Base-by-base conservation (phyloP, 2,113 vertebrate species). In the Corythornis madagascariensis region DNA sequence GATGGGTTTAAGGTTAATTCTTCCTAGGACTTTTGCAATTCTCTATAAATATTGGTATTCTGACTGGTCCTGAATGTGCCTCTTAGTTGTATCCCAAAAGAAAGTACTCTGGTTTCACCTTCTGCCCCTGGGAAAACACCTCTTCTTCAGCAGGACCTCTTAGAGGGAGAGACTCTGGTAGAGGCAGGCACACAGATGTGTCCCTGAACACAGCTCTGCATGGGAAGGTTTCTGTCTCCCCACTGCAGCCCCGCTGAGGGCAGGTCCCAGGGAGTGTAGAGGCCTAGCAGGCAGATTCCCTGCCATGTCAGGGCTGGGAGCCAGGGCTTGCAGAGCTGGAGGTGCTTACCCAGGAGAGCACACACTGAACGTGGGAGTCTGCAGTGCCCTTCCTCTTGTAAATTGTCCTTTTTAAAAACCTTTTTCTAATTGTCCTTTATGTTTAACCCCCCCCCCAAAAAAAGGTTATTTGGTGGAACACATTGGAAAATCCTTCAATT, bases 21-120 rank as follows among this genome's bases (percentile, higher is more conserved):
- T 92, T 83, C 33, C 33, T 84, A 55, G 42, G 21, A 79, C 72
- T 85, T 89, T 84, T 73, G 20, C 40, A 71, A 6, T 80, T 60
- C 45, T 92, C 61, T 71, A 15, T 57, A 66, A 70, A 56, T 66
- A n/a, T 17, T 3, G 1, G 55, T 88, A 73, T 53, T 88, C 43
- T 63, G n/a, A 28, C 50, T 47, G 26, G 29, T 84, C 21, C 40
- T 70, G 47, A 71, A 24, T 33, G 14, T 55, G 11, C 35, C 12
- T 88, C 55, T 73, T 50, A 55, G 28, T 78, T 1, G 1, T 52
- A 80, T 52, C 61, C 38, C n/a, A 83, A 38, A 79, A 82, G 59
- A 50, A 66, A 67, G 6, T 69, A 53, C 60, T 53, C 40, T 75
- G 33, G 17, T 82, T 93, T 73, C 45, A 21, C 24, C 9, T 9